Evolutionary conservation across 2,797 vertebrate genomes (phyloP).

Genomic region (Ceyx erithaca): DNA sequence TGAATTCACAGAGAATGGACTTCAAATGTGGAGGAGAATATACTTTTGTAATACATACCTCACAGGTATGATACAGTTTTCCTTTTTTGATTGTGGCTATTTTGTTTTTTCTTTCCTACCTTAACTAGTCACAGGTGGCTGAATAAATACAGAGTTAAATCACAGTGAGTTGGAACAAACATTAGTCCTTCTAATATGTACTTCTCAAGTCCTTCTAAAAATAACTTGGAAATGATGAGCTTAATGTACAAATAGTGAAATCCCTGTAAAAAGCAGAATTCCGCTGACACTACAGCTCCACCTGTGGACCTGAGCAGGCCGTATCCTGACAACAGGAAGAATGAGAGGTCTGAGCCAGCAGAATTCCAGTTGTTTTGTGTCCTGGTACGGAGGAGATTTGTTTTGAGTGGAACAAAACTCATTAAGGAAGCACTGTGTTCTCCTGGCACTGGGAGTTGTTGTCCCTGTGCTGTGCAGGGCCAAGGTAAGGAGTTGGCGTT

Average conservation of each 20-base stretch:
- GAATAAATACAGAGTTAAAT: neutral
- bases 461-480: neutral
- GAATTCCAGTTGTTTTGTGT: neutral
- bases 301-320: neutral
- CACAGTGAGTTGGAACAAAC: neutral
- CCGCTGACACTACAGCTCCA: neutral
- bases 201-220: too few relatives aligned
- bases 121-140: neutral
- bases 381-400: neutral
- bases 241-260: neutral
- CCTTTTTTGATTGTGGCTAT: neutral
- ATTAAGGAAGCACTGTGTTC: neutral
- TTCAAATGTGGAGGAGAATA: neutral
- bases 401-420: neutral
- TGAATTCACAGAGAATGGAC: neutral
- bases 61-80: neutral
- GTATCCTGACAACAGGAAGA: neutral
- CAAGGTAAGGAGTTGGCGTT: neutral
- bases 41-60: neutral
- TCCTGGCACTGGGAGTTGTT: rapidly evolving
- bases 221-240: neutral
- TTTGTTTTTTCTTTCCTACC: neutral
- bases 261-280: neutral
- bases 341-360: neutral
- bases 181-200: neutral